Conservation (phyloP, 2,888 invertebrate genomes). For the Andrena dorsata region DNA sequence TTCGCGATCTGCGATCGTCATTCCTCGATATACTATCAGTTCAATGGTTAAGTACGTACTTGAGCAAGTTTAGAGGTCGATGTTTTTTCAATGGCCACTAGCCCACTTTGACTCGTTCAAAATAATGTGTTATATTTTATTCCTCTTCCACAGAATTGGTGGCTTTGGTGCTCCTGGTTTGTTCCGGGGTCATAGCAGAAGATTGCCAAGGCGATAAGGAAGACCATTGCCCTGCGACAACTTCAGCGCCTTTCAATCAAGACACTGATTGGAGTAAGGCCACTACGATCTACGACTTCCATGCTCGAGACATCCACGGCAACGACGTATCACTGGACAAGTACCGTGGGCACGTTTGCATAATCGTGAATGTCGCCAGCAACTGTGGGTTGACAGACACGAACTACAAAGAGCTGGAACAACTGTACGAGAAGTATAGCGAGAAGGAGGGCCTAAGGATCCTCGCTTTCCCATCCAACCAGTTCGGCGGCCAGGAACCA, state of each 20-base stretch:
- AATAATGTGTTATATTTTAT: not conserved
- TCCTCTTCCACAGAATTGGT: constrained; percentile 17
- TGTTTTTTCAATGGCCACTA: not conserved
- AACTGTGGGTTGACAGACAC: constrained; percentile 93
- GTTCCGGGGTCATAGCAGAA: constrained; percentile 16
- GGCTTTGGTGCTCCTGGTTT: constrained; percentile 15
- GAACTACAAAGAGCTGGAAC: constrained; percentile 93
- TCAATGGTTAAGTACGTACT: constrained; percentile 18
- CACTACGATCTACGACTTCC: constrained; percentile 92
- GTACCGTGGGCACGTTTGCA: constrained; percentile 91
- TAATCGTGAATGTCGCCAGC: constrained; percentile 95
- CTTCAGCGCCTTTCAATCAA: constrained; percentile 73
- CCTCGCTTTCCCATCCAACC: constrained; percentile 90
- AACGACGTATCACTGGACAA: constrained; percentile 91
- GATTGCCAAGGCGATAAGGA: constrained; percentile 28
- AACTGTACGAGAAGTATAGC: constrained; percentile 90
- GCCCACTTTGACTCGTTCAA: not conserved
- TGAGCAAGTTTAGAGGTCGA: not conserved
- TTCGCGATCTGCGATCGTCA: not conserved
- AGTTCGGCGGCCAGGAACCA: constrained; percentile 86
- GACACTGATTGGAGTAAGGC: constrained; percentile 88
- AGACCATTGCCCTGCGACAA: constrained; percentile 31
- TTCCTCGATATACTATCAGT: not conserved
- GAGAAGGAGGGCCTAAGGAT: constrained; percentile 88
- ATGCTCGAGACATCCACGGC: constrained; percentile 93